Conservation (phyloP, 1,140 invertebrate species). For the Parapsyche elsis region DNA sequence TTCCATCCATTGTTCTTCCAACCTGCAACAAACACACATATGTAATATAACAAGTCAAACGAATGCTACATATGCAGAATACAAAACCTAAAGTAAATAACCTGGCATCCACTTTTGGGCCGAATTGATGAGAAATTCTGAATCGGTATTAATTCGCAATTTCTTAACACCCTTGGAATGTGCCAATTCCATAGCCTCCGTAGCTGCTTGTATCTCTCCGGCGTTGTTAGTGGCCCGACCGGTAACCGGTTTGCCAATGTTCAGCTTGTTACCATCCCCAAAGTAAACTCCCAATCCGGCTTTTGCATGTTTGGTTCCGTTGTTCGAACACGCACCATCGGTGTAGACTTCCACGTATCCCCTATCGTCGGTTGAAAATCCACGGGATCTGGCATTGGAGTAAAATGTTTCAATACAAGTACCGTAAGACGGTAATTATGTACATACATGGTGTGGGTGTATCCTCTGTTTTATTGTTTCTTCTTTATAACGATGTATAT, state of each 20-base stretch:
- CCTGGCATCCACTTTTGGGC: constrained; percentile 86
- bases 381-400: no score
- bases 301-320: constrained; percentile 78
- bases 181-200: constrained; percentile 81
- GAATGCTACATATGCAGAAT: not conserved
- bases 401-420: no score
- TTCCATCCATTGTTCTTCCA: constrained; percentile 93
- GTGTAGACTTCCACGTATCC: constrained; percentile 85
- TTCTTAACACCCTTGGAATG: constrained; percentile 76
- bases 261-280: constrained; percentile 81
- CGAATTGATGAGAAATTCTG: constrained; percentile 90
- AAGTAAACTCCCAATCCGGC: constrained; percentile 97
- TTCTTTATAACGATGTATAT: no score
- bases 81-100: constrained; percentile 43
- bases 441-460: no score
- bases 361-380: constrained; percentile 67
- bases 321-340: constrained; percentile 87
- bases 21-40: constrained; percentile 60
- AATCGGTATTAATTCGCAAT: constrained; percentile 89
- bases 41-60: constrained; percentile 30
- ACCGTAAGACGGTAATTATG: no score
- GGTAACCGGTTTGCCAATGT: constrained; percentile 82
- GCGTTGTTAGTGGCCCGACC: constrained; percentile 93
- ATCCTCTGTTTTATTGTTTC: no score
- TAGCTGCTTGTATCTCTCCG: constrained; percentile 96